Percentiles rank a stretch among this genome's conserved stretches.
These are phyloP conservation scores for Hirundichthys speculiger DNA, from an alignment of 2,113 vertebrate species.

Conservation along the genomic window DNA sequence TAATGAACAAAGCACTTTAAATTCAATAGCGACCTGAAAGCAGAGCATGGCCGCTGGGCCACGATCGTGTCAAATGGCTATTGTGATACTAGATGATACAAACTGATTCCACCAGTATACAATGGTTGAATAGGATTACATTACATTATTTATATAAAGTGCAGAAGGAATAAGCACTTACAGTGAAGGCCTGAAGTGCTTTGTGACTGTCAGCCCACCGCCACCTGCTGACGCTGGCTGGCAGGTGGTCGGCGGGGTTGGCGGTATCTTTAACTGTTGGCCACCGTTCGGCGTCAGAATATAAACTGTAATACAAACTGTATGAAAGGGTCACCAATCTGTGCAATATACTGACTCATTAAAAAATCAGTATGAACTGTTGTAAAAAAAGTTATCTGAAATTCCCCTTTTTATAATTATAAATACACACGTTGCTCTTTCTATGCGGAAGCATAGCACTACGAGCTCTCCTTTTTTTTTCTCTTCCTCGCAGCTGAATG, in stretches of 20 bases:
- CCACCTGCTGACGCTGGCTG: too few species aligned
- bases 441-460: constrained; percentile 88
- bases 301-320: constrained; percentile 67
- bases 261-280: constrained; percentile 56
- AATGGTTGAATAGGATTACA: constrained; percentile 75
- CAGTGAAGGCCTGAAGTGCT: constrained; percentile 77
- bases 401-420: constrained; percentile 88
- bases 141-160: constrained; percentile 84
- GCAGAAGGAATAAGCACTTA: constrained; percentile 78
- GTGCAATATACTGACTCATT: constrained; percentile 89
- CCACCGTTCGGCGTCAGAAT: constrained; percentile 69
- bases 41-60: constrained; percentile 82
- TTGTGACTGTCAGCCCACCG: constrained; percentile 61
- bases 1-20: constrained; percentile 88
- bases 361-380: constrained; percentile 89
- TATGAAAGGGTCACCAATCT: constrained; percentile 77
- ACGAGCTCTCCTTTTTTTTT: constrained; percentile 50
- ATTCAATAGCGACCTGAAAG: constrained; percentile 80
- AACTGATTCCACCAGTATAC: constrained; percentile 73
- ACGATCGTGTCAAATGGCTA: constrained; percentile 80
- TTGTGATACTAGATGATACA: constrained; percentile 67
- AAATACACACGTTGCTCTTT: constrained; percentile 87
- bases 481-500: constrained; percentile 89
- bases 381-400: constrained; percentile 83
- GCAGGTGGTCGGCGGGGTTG: constrained; percentile 71